Conservation (phyloP, 37 sponge, comb jelly and placozoan genomes). For the Ephydatia muelleri region DNA sequence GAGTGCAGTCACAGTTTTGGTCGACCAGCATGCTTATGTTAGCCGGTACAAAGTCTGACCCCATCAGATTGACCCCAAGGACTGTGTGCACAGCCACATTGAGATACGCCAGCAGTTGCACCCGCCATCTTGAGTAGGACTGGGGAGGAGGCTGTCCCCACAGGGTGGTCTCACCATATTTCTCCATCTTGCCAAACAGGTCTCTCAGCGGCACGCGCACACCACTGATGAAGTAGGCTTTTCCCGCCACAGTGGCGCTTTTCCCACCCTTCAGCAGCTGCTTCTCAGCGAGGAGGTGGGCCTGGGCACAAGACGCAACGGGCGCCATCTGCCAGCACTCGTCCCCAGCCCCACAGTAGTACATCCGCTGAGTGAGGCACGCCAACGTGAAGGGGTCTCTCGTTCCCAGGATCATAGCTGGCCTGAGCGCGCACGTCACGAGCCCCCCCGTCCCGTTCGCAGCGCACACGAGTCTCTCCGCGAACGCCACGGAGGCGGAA, state of each 20-base stretch:
- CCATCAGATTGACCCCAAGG: conserved; percentile 16
- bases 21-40: neutral
- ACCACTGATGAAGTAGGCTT: conserved; percentile 28
- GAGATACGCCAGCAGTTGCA: conserved; percentile 21
- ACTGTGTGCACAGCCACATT: conserved; percentile 17
- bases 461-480: conserved; percentile 34
- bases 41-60: neutral
- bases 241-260: conserved; percentile 22
- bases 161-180: neutral
- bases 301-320: conserved; percentile 20
- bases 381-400: neutral
- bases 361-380: neutral
- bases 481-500: conserved; percentile 20
- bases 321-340: conserved; percentile 1
- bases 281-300: conserved; percentile 57
- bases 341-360: conserved; percentile 1
- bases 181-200: neutral
- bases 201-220: neutral
- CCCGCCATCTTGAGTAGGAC: conserved; percentile 7
- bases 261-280: conserved; percentile 11
- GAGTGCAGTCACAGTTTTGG: conserved; percentile 15
- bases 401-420: neutral
- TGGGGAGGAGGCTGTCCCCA: conserved; percentile 18
- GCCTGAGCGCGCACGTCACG: conserved; percentile 48
- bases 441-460: conserved; percentile 35